These are phyloP conservation scores for Poeciliopsis infans DNA, from an alignment of 2,797 vertebrate species.

Conservation along the genomic window DNA sequence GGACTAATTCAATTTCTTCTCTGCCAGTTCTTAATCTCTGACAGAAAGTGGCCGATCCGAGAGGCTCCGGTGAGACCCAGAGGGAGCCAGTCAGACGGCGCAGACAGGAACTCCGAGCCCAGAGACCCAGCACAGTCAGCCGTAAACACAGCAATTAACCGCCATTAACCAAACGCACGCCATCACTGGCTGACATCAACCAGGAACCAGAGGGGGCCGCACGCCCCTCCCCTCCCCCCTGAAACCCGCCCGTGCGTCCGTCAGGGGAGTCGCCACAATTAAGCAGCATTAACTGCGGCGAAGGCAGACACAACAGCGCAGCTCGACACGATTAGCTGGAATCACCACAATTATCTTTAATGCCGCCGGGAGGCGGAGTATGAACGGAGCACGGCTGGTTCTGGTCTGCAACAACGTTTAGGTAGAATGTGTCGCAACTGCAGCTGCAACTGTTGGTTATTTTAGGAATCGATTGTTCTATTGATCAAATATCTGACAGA, in stretches of 20 bases:
- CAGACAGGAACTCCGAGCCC: conserved; percentile 69
- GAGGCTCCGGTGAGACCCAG: conserved; percentile 67
- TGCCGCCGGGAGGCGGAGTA: conserved; percentile 39
- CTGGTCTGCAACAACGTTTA: conserved; percentile 29
- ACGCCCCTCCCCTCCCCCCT: not conserved
- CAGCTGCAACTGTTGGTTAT: too few species aligned
- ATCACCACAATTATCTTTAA: conserved; percentile 73
- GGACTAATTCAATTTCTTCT: conserved; percentile 80
- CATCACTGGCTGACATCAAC: conserved; percentile 58
- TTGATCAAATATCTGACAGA: too few species aligned
- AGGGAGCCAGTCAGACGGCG: conserved; percentile 59
- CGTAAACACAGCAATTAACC: conserved; percentile 66
- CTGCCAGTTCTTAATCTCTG: conserved; percentile 78
- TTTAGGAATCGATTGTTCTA: too few species aligned
- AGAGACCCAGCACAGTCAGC: conserved; percentile 50
- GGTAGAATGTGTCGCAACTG: conserved; percentile 13
- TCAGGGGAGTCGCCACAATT: conserved; percentile 67
- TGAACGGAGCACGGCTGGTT: conserved; percentile 42
- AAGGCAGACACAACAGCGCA: conserved; percentile 63
- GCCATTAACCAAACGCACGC: conserved; percentile 65
- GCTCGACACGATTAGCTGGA: conserved; percentile 69
- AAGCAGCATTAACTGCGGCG: conserved; percentile 69
- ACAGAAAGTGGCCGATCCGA: conserved; percentile 69
- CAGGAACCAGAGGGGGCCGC: conserved; percentile 59
- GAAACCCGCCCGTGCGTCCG: conserved; percentile 15